These are phyloP conservation scores for Phymatocera aterrima DNA, from an alignment of 2,888 invertebrate genomes.

Conservation along the genomic window DNA sequence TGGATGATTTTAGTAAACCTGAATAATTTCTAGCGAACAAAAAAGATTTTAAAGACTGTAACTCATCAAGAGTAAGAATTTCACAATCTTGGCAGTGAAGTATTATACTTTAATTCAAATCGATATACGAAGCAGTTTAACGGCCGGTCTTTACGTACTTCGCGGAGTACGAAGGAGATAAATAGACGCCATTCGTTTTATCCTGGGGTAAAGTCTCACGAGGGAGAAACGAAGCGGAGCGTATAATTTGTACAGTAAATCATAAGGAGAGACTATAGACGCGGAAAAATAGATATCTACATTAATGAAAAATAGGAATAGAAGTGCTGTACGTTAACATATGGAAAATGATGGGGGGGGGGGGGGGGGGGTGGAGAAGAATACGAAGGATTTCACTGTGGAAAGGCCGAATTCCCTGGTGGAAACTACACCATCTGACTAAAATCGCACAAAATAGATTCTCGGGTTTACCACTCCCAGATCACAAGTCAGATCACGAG, in stretches of 20 bases:
- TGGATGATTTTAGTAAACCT: too few relatives aligned
- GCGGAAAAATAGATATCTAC: not conserved
- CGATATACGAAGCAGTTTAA: slow-evolving; percentile 13
- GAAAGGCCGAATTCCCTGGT: too few relatives aligned
- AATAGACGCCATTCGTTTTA: not conserved
- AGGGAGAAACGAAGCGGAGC: not conserved
- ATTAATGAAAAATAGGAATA: not conserved
- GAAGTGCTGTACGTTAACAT: not conserved
- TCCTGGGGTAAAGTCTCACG: slow-evolving; percentile 13
- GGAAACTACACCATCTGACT: not conserved
- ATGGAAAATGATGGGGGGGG: not conserved
- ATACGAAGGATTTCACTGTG: not conserved
- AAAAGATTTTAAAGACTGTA: too few relatives aligned
- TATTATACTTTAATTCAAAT: not conserved
- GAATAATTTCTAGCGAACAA: too few relatives aligned
- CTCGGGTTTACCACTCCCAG: not conserved
- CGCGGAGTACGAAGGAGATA: not conserved
- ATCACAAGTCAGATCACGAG: not conserved
- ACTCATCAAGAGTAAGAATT: not conserved
- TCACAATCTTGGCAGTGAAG: not conserved
- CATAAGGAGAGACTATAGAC: not conserved
- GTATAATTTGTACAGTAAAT: slow-evolving; percentile 22
- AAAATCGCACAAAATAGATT: not conserved
- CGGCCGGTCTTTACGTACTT: not conserved
- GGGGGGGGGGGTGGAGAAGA: not conserved